Base-by-base conservation (phyloP, 2,888 invertebrate genomes). In the Drosophila mulleri region DNA sequence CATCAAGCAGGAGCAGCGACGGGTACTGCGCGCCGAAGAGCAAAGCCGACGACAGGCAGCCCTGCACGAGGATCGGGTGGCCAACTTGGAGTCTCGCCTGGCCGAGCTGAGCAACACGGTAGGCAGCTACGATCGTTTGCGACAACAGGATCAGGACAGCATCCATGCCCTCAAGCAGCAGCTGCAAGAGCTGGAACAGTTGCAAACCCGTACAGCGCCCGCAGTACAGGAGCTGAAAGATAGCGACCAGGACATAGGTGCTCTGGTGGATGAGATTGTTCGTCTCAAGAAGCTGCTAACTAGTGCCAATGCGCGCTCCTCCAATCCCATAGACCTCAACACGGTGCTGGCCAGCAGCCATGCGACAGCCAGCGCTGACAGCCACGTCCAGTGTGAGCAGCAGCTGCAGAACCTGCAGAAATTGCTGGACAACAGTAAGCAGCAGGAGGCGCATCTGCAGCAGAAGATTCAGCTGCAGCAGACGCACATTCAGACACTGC, bases 51-150 rank as follows among this genome's bases (percentile, higher is more conserved):
- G 94, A 75, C 94, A 95, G 42, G 95, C 96, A 67, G 94, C 95
- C 0, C 94, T 95, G 3, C 96, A 96, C 80, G 97, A 97, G 91
- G 95, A 96, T 64, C 94, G 97, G 69, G 97, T 97, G 0, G 95
- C 96, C 0, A 94, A 95, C 56, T 93, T 98, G 58, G 97, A 98
- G 92, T 94, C 95, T 5, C 94, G 95, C 74, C 92, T 97, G 20
- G 96, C 97, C 0, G 97, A 98, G 88, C 92, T 98, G 35, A 97
- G 97, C 0, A 95, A 95, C 63, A 96, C 96, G 0, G 95, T 97
- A 4, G 97, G 97, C 0, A 95, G 94, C 71, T 97, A 97, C 85
- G 97, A 97, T 90, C 93, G 96, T 64, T 91, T 95, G 11, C 93
- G 96, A 3, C 94, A 96, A 59, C 94, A 95, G 69, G 97, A 98